Percentiles rank a stretch among this genome's conserved stretches.
These are phyloP conservation scores for Campoletis raptor DNA, from an alignment of 2,888 invertebrate genomes.

Conservation along the genomic window DNA sequence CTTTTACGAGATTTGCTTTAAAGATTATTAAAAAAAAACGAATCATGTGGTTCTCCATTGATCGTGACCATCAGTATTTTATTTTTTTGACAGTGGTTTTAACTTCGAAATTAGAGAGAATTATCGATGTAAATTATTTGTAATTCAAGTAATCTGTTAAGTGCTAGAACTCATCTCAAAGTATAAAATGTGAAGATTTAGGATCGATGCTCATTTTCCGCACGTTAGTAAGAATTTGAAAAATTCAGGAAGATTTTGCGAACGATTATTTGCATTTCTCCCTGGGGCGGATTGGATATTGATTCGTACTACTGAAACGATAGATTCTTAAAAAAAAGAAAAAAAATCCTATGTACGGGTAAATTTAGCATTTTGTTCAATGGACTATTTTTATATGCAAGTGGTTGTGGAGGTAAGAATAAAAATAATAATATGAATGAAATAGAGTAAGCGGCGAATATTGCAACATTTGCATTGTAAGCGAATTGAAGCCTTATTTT, in stretches of 20 bases:
- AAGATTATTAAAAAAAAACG: too few species aligned
- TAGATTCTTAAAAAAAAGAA: not conserved
- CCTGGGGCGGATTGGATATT: not conserved
- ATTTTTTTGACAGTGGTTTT: not conserved
- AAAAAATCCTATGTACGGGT: too few species aligned
- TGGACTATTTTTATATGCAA: not conserved
- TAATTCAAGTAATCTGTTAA: not conserved
- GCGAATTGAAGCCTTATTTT: not conserved
- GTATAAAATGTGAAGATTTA: not conserved
- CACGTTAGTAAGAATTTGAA: not conserved
- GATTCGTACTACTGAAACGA: slow-evolving; percentile 17
- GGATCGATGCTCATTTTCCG: too few species aligned
- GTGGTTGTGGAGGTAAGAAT: not conserved
- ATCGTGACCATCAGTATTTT: too few species aligned
- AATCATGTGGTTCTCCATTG: too few species aligned
- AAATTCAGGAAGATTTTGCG: not conserved
- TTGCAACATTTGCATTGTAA: not conserved
- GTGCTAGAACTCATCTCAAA: not conserved
- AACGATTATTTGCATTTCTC: not conserved
- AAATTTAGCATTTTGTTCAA: not conserved
- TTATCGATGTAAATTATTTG: not conserved
- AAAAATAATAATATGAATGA: not conserved
- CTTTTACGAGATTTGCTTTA: too few species aligned
- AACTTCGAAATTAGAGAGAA: not conserved
- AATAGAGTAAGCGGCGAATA: not conserved